A percentile compares a stretch with the other conserved stretches of the same genome.
These are phyloP conservation scores for Phorcus lineatus DNA, from an alignment of 2,888 invertebrate species.

Conservation along the genomic window DNA sequence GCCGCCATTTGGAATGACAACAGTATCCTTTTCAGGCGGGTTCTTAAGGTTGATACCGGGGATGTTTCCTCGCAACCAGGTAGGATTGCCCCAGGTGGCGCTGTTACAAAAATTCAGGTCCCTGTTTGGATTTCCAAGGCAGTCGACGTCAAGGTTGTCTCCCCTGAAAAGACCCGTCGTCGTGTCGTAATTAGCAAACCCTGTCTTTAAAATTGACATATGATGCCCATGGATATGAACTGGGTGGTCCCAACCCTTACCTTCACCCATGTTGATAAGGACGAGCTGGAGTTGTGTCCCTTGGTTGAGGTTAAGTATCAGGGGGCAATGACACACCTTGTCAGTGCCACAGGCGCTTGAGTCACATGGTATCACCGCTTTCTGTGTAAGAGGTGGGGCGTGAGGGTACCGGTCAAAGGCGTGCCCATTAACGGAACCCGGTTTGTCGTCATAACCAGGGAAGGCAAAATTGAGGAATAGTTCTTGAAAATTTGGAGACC, in stretches of 20 bases:
- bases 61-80: conserved; percentile 37
- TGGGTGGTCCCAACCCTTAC: conserved; percentile 65
- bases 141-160: conserved; percentile 35
- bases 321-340: conserved; percentile 56
- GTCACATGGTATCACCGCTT: conserved; percentile 40
- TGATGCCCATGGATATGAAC: conserved; percentile 71
- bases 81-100: conserved; percentile 38
- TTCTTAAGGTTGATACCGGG: conserved; percentile 37
- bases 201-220: conserved; percentile 68
- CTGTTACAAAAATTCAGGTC: conserved; percentile 38
- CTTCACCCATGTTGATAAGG: conserved; percentile 60
- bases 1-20: conserved; percentile 56
- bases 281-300: conserved; percentile 63
- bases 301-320: conserved; percentile 48
- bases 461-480: conserved; percentile 67
- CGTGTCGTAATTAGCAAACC: conserved; percentile 45
- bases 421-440: conserved; percentile 58
- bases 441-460: conserved; percentile 48
- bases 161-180: conserved; percentile 30
- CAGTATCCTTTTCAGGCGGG: conserved; percentile 50
- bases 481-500: conserved; percentile 46
- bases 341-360: conserved; percentile 46
- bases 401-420: conserved; percentile 43
- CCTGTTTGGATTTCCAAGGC: conserved; percentile 29
- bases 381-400: conserved; percentile 52